Evolutionary conservation across 2,113 vertebrate species (phyloP), one percentile per base, ranked within the genome.

Genomic region (Thunnus maccoyii): DNA sequence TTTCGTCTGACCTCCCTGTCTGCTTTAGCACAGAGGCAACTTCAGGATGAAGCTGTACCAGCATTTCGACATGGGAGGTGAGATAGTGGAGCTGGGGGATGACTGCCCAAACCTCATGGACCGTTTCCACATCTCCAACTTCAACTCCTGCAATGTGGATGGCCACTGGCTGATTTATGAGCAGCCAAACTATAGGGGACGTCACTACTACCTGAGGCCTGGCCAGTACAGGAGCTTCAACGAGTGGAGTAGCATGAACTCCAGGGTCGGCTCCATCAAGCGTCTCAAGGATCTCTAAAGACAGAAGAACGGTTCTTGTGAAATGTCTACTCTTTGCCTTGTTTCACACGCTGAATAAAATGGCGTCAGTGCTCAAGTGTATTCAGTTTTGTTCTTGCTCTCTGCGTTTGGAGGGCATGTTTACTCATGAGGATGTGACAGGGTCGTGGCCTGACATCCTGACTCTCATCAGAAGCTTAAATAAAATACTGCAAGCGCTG

Each of bases 151-250:
- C 89, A 88, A 90, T 10, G 94, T 95, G 72, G 94, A 95, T 0
- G 95, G 95, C 54, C 92, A 95, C 65, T 96, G 95, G 95, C 89
- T 94, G 63, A 82, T 95, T 74, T 94, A 93, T n/a, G 94, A 95
- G 51, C 93, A 93, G 55, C 86, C 94, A 32, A 75, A 94, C 87
- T 95, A 93, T 89, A 93, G 82, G 74, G 93, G 92, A 0, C 89
- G 77, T 13, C 90, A 92, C 72, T 93, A 86, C 79, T 94, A 94
- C 86, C 76, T 94, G 57, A 83, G 62, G 57, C 92, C 93, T 4
- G 91, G 92, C 60, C 71, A 82, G 80, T 94, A 93, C 78, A 86
- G 48, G 46, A 88, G 79, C 77, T 93, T 87, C 73, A 89, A 27
- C 7, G 91, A 94, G n/a, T 93, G 92, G 89, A 90, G 64, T 1